Evolutionary conservation across 2,113 vertebrate species (phyloP).

Genomic region (Dissostichus mawsoni): DNA sequence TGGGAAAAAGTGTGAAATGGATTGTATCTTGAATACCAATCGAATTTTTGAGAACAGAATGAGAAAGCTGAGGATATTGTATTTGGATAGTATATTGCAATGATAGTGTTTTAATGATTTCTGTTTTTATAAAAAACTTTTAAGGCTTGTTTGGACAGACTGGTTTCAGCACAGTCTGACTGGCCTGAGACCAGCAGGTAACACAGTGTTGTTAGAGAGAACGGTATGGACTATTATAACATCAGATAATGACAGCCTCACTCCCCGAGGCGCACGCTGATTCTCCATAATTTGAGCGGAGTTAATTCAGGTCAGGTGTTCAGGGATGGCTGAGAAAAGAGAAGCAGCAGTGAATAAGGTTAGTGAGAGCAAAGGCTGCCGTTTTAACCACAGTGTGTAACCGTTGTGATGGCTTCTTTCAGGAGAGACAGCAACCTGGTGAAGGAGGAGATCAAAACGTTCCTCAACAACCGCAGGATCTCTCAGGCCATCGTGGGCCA

Average conservation of each 20-base stretch:
- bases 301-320: conserved; percentile 80
- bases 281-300: conserved; percentile 69
- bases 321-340: conserved; percentile 63
- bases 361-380: conserved; percentile 45
- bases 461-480: conserved; percentile 88
- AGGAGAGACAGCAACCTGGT: conserved; percentile 89
- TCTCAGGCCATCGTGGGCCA: conserved; percentile 89
- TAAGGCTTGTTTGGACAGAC: no score
- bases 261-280: conserved; percentile 68
- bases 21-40: no score
- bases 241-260: conserved; percentile 67
- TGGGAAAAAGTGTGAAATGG: no score
- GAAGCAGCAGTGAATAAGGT: conserved; percentile 63
- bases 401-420: conserved; percentile 38
- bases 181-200: no score
- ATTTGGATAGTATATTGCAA: no score
- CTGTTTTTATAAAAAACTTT: no score
- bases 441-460: conserved; percentile 88
- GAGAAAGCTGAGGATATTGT: no score
- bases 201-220: conserved; percentile 1
- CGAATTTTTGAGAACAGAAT: no score
- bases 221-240: conserved; percentile 74
- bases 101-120: no score
- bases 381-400: conserved; percentile 42
- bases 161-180: no score